These are phyloP conservation scores for Holotrichia oblita DNA, from an alignment of 1,140 invertebrate species.

Conservation along the genomic window DNA sequence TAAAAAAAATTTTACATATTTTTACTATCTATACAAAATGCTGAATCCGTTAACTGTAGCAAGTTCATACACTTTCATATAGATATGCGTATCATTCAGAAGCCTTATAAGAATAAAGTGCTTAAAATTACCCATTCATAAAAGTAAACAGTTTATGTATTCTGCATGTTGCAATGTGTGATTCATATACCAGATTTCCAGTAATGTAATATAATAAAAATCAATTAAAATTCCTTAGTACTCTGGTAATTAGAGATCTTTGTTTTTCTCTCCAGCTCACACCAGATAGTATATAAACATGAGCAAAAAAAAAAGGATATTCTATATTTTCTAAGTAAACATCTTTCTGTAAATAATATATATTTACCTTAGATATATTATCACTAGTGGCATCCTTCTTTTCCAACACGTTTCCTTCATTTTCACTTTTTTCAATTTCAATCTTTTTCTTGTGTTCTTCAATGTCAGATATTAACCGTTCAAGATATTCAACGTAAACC, in stretches of 20 bases:
- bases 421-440: too few relatives aligned
- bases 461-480: conserved; percentile 82
- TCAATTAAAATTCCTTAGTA: conserved; percentile 3
- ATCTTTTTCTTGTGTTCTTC: too few relatives aligned
- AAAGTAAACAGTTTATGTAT: background rate
- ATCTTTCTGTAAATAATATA: background rate
- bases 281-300: background rate
- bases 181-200: conserved; percentile 1
- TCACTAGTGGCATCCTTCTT: conserved; percentile 54
- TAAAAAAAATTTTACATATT: too few relatives aligned
- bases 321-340: background rate
- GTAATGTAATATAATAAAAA: background rate
- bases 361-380: conserved; percentile 57
- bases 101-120: background rate
- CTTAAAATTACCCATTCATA: background rate
- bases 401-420: conserved; percentile 46
- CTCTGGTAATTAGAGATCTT: background rate
- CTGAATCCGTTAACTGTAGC: too few relatives aligned
- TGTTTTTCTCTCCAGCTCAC: background rate
- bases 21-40: too few relatives aligned
- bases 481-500: conserved; percentile 89
- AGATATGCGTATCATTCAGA: background rate
- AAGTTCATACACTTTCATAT: too few relatives aligned
- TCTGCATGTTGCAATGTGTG: conserved; percentile 19
- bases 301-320: background rate